Base-by-base conservation (phyloP, 2,888 invertebrate genomes). In the Tipula helvola region DNA sequence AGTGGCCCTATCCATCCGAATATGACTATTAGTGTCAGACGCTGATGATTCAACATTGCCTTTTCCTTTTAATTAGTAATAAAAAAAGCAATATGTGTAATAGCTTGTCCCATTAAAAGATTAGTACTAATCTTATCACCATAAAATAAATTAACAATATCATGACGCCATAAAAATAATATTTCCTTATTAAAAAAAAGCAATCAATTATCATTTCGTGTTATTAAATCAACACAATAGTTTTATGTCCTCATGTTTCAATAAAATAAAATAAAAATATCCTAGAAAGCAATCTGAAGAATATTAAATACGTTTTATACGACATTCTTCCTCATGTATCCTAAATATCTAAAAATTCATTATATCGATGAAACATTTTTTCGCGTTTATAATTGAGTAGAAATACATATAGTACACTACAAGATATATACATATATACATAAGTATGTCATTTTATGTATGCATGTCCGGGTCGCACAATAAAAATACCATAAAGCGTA, bases 301-400 rank as follows among this genome's bases (percentile, higher is more conserved):
- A 71, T 71, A 71, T 71, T 71, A 71, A 71, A 71, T 71, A 71
- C 71, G 71, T 71, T 71, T 71, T 71, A 71, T 71, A n/a, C n/a
- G 28, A 71, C 71, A 71, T 71, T 71, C 71, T 28, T 71, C 39
- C 5, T 39, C 3, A 39, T 18, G 28, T 10, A 57, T 8, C 28
- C 7, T 57, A 18, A 16, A 52, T 16, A 52, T 28, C 2, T 18
- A 18, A 71, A 10, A 71, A 71, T 71, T 71, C 28, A 71, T 71
- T 71, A 71, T 71, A 12, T 8, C 71, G 28, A 71, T 28, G 28
- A 71, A 71, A 71, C 28, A 71, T 71, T 12, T 71, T 71, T 71
- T 71, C 71, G 71, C 71, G 71, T 71, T 71, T 71, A 71, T 71
- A 71, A 71, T 18, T 71, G 71, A 71, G 71, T 71, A 28, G 71